These are phyloP conservation scores for Callimorpha dominula DNA, from an alignment of 2,888 invertebrate species.

Conservation along the genomic window DNA sequence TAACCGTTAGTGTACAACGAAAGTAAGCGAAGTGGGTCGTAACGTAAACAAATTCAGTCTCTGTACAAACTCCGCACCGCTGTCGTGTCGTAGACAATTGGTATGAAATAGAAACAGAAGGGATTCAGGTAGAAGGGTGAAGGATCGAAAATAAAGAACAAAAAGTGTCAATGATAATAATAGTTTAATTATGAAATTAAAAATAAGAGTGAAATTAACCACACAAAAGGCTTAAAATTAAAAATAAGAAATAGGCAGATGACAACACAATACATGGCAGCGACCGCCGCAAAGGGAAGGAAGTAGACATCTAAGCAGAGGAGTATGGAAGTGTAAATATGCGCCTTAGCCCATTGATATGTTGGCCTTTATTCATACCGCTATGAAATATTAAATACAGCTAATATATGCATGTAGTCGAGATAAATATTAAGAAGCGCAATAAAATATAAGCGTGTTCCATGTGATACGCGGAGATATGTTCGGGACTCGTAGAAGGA, in stretches of 20 bases:
- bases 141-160: conserved; percentile 78
- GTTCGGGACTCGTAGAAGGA: conserved; percentile 52
- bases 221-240: conserved; percentile 85
- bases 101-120: conserved; percentile 65
- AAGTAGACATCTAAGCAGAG: conserved; percentile 55
- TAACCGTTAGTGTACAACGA: conserved; percentile 48
- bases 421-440: conserved; percentile 74
- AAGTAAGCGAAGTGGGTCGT: conserved; percentile 39
- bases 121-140: conserved; percentile 65
- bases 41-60: conserved; percentile 36
- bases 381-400: conserved; percentile 70
- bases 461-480: conserved; percentile 81
- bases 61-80: conserved; percentile 43
- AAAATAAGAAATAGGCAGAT: conserved; percentile 72
- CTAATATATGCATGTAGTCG: conserved; percentile 62
- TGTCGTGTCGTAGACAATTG: conserved; percentile 72
- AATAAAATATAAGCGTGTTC: conserved; percentile 71
- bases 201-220: conserved; percentile 86
- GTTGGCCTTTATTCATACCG: conserved; percentile 74
- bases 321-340: conserved; percentile 56
- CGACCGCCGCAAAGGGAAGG: conserved; percentile 50
- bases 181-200: conserved; percentile 86
- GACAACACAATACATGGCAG: conserved; percentile 57
- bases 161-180: conserved; percentile 84
- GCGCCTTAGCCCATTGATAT: conserved; percentile 82